phyloP scores from a whole-genome alignment of 1,140 invertebrate genomes.

The Drosophila kurseongensis region DNA sequence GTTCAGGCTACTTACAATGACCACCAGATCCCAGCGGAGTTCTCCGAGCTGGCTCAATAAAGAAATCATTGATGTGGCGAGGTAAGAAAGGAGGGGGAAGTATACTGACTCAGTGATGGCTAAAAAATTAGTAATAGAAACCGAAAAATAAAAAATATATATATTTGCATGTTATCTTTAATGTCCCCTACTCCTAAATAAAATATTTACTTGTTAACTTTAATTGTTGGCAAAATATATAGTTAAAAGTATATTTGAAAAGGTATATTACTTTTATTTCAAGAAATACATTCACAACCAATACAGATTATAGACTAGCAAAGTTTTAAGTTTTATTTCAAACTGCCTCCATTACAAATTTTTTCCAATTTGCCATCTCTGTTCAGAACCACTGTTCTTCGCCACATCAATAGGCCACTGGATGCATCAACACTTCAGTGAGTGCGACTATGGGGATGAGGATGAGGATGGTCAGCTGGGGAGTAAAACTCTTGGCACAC shows the following conservation, averaged over 20 bases:
- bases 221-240: too few relatives aligned
- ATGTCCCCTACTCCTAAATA: too few relatives aligned
- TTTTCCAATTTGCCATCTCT: slow-evolving; percentile 2
- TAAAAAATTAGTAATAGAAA: neutral
- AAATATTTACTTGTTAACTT: too few relatives aligned
- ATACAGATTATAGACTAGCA: too few relatives aligned
- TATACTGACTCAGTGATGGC: slow-evolving; percentile 16
- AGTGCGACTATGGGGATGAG: slow-evolving; percentile 40
- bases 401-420: slow-evolving; percentile 65
- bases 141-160: neutral
- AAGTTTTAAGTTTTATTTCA: neutral
- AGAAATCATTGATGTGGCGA: slow-evolving; percentile 62
- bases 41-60: slow-evolving; percentile 66
- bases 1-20: slow-evolving; percentile 50
- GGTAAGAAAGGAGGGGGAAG: slow-evolving; percentile 1
- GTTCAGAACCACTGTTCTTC: slow-evolving; percentile 14
- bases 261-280: too few relatives aligned
- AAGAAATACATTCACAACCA: too few relatives aligned
- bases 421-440: slow-evolving; percentile 80
- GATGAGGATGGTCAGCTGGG: slow-evolving; percentile 27
- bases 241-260: too few relatives aligned
- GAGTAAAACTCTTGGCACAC: slow-evolving; percentile 31
- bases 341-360: neutral
- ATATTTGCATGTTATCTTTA: too few relatives aligned
- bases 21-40: slow-evolving; percentile 40